Base-by-base conservation (phyloP, 2,113 vertebrate genomes). In the Notothenia coriiceps region DNA sequence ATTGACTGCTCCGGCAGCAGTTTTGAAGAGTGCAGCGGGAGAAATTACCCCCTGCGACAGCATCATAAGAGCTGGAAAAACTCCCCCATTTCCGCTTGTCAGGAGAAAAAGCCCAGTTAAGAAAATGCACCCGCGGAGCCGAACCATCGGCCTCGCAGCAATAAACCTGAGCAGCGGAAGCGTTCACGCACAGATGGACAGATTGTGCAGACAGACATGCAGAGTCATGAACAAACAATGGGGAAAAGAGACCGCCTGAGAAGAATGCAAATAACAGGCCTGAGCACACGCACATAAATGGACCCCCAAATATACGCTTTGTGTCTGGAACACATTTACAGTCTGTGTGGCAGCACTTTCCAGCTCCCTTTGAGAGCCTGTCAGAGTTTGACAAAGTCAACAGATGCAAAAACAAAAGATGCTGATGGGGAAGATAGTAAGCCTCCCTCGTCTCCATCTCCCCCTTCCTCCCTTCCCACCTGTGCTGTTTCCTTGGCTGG, bases 351-450 rank as follows among this genome's bases (percentile, higher is more conserved):
- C 82, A 70, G 70, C 20, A 22, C 74, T 78, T 83, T 65, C 46
- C 2, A 8, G 59, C 69, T 70, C 77, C 86, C 83, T 87, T 80
- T 81, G 68, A 82, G 84, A 90, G 56, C 67, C 47, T 73, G 80
- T 86, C 86, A 82, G 63, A 83, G 70, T 66, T 60, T 83, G 87
- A 87, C 82, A 89, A 89, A 88, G 65, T 85, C 79, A 86, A 90
- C 77, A 89, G 79, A 89, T 82, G 87, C 87, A 90, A 66, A 87
- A 82, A 88, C 81, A 87, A 88, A 40, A 91, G 81, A 86, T 25
- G 80, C 78, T 84, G 88, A 91, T 80, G 84, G 74, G 68, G 66
- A 60, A 83, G 66, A 80, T 68, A 11, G 79, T 49, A 40, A 78
- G 66, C 67, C 81, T 78, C 82, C 74, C 72, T 71, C n/a, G 8